Evolutionary conservation across 1,140 invertebrate species (phyloP), one percentile per base, ranked within the genome.

Genomic region (Philopotamus ludificatus): DNA sequence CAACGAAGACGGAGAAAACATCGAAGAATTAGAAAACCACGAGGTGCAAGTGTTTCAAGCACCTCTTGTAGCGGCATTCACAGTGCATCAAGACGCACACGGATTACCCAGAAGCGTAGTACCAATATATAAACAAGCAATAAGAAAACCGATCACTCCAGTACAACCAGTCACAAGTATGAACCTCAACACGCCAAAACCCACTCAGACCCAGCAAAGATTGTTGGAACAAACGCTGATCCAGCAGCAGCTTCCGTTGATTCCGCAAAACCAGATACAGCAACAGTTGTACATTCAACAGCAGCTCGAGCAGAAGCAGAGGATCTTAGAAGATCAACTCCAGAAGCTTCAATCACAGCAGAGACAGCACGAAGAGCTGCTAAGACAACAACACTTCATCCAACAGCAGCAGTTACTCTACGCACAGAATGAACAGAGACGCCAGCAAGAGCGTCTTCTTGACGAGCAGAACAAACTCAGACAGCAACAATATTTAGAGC

Each of bases 21-120:
- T 85, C 51, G 83, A 84, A 71, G 75, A 84, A 67, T 84, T 86
- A 1, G 82, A 85, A 71, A 83, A 85, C 71, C 83, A 85, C 69
- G 87, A 89, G 58, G 89, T 93, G 9, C 89, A 90, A 72, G 90
- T 93, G 49, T 89, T 89, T 72, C 85, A 86, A 67, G 89, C 90
- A 3, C 89, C 90, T 0, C 72, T 93, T 25, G 87, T 92, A 0
- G 89, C 89, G 1, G 90, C 90, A 0, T 93, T 93, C 70, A 92
- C 90, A 0, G 88, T 93, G 1, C 88, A 92, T 69, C 87, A 92
- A 74, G 90, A 93, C 71, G 87, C 87, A 51, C 80, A 81, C 23
- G 90, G 90, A 0, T 72, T 87, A 15, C 88, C 90, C 0, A 87
- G 88, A 65, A 89, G 86, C 72, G 87, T 92, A 1, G 86, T 90